A percentile compares a stretch with the other conserved stretches of the same genome.
phyloP scores from a whole-genome alignment of 1,140 invertebrate species.

The Amyelois transitella region DNA sequence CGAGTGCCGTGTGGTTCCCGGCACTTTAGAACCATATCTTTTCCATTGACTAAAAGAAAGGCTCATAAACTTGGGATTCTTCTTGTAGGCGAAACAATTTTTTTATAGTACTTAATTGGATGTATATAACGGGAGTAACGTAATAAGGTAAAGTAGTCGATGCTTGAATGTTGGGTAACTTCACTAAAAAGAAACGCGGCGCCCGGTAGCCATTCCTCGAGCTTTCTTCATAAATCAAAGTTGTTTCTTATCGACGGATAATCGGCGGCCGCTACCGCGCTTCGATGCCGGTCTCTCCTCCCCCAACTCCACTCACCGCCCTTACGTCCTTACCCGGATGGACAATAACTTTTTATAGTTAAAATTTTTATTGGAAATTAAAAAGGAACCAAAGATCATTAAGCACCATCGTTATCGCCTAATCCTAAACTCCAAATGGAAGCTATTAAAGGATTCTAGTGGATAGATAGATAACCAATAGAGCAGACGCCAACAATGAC shows the following conservation, averaged over 20 bases:
- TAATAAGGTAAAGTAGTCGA: conserved; percentile 6
- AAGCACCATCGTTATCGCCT: conserved; percentile 22
- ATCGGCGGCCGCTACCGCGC: conserved; percentile 59
- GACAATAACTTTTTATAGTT: conserved; percentile 47
- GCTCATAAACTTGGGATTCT: too few relatives aligned
- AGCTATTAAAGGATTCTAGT: conserved; percentile 38
- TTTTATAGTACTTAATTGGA: too few relatives aligned
- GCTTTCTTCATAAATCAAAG: conserved; percentile 72
- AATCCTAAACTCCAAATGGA: conserved; percentile 28
- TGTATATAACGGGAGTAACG: too few relatives aligned
- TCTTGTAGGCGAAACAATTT: too few relatives aligned
- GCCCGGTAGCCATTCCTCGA: conserved; percentile 58
- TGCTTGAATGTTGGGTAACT: conserved; percentile 18
- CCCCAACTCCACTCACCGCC: conserved; percentile 7
- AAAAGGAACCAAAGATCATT: conserved; percentile 34
- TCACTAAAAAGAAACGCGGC: conserved; percentile 47
- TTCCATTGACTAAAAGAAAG: too few relatives aligned
- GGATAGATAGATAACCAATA: conserved; percentile 32
- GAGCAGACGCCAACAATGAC: not conserved
- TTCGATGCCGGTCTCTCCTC: conserved; percentile 18
- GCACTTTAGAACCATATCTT: too few relatives aligned
- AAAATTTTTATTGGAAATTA: conserved; percentile 39
- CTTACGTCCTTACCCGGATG: conserved; percentile 18
- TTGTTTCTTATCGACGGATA: conserved; percentile 69
- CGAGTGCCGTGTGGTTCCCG: too few relatives aligned